Percentiles rank a stretch among this genome's conserved stretches.
Evolutionary conservation across 2,888 invertebrate genomes (phyloP).

Genomic region (Belgica antarctica): DNA sequence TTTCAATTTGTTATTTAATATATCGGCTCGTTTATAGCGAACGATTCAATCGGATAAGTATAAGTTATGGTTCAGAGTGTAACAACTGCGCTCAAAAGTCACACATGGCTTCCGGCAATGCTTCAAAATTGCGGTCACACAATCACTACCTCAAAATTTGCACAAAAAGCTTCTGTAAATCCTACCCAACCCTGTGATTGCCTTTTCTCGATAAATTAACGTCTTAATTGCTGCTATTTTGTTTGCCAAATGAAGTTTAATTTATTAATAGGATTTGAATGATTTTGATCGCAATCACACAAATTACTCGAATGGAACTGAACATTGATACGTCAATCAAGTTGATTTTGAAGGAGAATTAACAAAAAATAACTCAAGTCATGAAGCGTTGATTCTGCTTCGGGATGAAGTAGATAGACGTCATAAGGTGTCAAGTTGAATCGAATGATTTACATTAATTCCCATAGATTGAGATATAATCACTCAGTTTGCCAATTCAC

Average conservation of each 20-base stretch:
- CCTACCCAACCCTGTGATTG: too few relatives aligned
- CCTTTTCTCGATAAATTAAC: too few relatives aligned
- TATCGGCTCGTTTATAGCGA: conserved; percentile 2
- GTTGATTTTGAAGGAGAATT: background rate
- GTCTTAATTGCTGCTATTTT: background rate
- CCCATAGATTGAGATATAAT: conserved; percentile 38
- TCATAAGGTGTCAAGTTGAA: conserved; percentile 18
- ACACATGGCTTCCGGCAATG: too few relatives aligned
- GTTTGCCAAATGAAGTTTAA: background rate
- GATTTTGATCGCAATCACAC: background rate
- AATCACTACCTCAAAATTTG: too few relatives aligned
- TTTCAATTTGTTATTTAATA: conserved; percentile 32
- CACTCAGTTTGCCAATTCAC: background rate
- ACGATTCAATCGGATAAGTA: conserved; percentile 1
- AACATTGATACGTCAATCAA: conserved; percentile 36
- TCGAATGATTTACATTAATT: conserved; percentile 18
- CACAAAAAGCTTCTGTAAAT: too few relatives aligned
- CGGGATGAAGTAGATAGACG: conserved; percentile 11
- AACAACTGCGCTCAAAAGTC: background rate
- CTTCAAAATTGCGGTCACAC: too few relatives aligned
- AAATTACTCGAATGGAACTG: background rate
- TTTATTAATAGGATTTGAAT: background rate
- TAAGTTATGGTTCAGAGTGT: background rate
- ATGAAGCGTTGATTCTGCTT: background rate
- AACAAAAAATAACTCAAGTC: background rate